Base-by-base conservation (phyloP, 2,113 vertebrate genomes). In the Hemibagrus wyckioides region DNA sequence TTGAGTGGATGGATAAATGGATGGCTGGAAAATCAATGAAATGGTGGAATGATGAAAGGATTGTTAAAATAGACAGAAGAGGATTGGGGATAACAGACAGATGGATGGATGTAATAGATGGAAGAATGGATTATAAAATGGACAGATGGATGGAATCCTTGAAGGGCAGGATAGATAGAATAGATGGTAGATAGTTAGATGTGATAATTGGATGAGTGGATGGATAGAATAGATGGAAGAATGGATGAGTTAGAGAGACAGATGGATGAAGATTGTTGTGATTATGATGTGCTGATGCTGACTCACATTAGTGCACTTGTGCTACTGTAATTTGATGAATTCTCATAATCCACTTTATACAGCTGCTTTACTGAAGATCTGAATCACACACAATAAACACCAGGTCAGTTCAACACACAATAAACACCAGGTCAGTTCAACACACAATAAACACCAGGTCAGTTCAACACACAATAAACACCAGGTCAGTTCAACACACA, bases 291-390 rank as follows among this genome's bases (percentile, higher is more conserved):
- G 69, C 2, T 39, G 0, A n/a, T 13, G 50, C 54, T 39, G 19
- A 93, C 94, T 95, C 83, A 94, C 94, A 91, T 36, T 86, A 91
- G 88, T 76, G 91, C 86, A 0, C 75, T 86, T 83, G 89, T 93
- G 90, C 88, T 90, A 13, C 91, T 89, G 86, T 94, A 94, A 21
- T 92, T 91, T 21, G 93, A 93, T 25, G 91, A 91, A 1, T 89
- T 89, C 91, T 96, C 96, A 90, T 96, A 95, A 85, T 98, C 97
- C 3, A 92, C 90, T 8, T 97, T 98, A 88, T 97, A 94, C 90
- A 98, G 93, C 90, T 97, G 98, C 52, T 96, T 96, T 93, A 97
- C 95, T 89, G 96, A 96, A 23, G 96, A 97, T 95, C 98, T 98
- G 94, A 81, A 75, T 77, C 0, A 73, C 54, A 86, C 57, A 89